A percentile compares a stretch with the other conserved stretches of the same genome.
Evolutionary conservation across 2,888 invertebrate genomes (phyloP).

Genomic region (Synanthedon andrenaeformis): DNA sequence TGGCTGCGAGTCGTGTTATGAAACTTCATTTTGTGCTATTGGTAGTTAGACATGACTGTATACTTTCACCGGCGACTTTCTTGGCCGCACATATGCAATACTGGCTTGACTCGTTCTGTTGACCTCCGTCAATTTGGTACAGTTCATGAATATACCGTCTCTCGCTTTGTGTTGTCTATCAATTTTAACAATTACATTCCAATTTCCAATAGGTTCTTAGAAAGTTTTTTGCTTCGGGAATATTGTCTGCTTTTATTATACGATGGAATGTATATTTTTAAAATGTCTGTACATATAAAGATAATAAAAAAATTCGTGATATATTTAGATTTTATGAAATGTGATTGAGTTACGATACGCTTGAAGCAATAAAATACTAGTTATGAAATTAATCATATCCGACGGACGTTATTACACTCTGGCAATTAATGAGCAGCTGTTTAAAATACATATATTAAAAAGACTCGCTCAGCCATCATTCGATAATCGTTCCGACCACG

Average conservation of each 20-base stretch:
- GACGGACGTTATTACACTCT: conserved; percentile 33
- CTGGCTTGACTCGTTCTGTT: conserved; percentile 38
- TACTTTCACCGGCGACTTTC: conserved; percentile 63
- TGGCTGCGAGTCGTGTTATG: conserved; percentile 49
- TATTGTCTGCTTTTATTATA: background rate
- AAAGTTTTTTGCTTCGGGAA: background rate
- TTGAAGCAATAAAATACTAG: conserved; percentile 31
- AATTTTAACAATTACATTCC: conserved; percentile 13
- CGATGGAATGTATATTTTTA: background rate
- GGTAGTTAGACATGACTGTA: conserved; percentile 43
- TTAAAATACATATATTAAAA: conserved; percentile 42
- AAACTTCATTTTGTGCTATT: conserved; percentile 51
- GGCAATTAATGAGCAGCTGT: conserved; percentile 39
- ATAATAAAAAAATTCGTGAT: too few relatives aligned
- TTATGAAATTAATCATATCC: conserved; percentile 44
- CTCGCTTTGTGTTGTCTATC: conserved; percentile 31
- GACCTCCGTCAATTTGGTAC: conserved; percentile 39
- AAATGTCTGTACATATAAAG: too few relatives aligned
- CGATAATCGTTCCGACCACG: conserved; percentile 40
- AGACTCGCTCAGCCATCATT: conserved; percentile 32
- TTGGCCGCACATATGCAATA: conserved; percentile 37
- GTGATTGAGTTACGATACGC: background rate
- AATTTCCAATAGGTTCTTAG: background rate
- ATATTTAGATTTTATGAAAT: too few relatives aligned
- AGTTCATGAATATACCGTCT: conserved; percentile 26